Base-by-base conservation (phyloP, 2,113 vertebrate species). In the Hemichromis elongatus region DNA sequence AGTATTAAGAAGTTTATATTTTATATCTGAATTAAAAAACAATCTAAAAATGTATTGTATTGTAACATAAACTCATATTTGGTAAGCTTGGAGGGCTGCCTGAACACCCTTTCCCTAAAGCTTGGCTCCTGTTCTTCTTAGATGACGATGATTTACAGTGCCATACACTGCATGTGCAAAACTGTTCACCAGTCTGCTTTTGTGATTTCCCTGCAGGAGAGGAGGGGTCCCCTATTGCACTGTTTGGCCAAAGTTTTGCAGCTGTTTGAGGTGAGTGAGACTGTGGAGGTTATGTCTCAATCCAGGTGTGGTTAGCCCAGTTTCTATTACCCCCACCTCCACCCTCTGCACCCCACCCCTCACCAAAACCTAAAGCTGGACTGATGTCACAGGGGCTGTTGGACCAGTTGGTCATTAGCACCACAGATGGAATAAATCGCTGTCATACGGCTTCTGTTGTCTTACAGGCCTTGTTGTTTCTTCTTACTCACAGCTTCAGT, bases 221-320 rank as follows among this genome's bases (percentile, higher is more conserved):
- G 96, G 42, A 97, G 94, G 88, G 98, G 97, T 2, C 96, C 97
- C 19, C 93, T 99, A 90, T 95, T 98, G 68, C 96, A 99, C 87
- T 99, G 97, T 86, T 83, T 99, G 95, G 98, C 97, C 40, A 97
- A 97, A 93, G 96, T 99, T 79, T 94, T 99, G 70, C 97, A 96
- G 90, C 96, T 99, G 53, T 99, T 98, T 92, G 98, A 99, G 87
- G 99, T 99, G 93, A 97, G 98, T 93, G 8, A 85, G 33, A 68
- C 9, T 40, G 35, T 16, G 37, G 54, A 2, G 16, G 21, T 7
- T 79, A 10, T 61, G 9, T 77, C 47, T 53, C 14, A 53, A 2
- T n/a, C 68, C 30, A 78, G 52, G 78, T 86, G 79, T 81, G 80
- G 73, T 83, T 45, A 13, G 40, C n/a, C 70, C 12, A 61, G 68